phyloP scores from a whole-genome alignment of 2,113 vertebrate genomes.

The Leptocoma aspasia region DNA sequence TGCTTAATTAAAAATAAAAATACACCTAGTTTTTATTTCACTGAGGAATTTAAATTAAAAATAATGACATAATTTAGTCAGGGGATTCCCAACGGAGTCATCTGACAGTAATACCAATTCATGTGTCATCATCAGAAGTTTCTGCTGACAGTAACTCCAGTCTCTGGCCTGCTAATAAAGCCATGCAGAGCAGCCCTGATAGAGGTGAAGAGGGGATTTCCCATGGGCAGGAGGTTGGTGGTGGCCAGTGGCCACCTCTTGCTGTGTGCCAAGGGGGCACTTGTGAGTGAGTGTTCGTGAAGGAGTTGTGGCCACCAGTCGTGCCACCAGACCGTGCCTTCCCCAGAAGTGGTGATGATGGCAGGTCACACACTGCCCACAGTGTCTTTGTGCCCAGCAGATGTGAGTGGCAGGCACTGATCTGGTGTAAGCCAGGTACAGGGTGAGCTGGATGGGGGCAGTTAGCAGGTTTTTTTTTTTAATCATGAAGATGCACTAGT shows the following conservation, averaged over 20 bases:
- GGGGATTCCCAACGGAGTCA: neutral
- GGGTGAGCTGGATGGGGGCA: neutral
- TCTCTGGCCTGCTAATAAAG: neutral
- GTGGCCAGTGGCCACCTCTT: neutral
- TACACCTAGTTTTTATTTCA: neutral
- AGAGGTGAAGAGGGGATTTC: neutral
- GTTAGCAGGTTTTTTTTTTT: neutral
- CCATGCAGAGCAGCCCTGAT: neutral
- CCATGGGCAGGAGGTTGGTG: neutral
- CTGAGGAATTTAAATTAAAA: neutral
- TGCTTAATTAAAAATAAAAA: neutral
- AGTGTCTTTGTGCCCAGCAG: fast-evolving
- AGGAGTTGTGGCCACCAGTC: fast-evolving
- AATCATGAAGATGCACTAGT: neutral
- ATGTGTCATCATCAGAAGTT: neutral
- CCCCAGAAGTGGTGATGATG: neutral
- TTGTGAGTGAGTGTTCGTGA: neutral
- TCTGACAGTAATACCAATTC: neutral
- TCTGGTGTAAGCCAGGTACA: fast-evolving
- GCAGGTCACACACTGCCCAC: neutral
- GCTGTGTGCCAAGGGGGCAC: neutral
- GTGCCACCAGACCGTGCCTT: neutral
- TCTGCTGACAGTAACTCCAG: neutral
- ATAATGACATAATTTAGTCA: neutral
- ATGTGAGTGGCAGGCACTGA: neutral